These are phyloP conservation scores for Pelvicachromis taeniatus DNA, from an alignment of 2,113 vertebrate genomes.

Conservation along the genomic window DNA sequence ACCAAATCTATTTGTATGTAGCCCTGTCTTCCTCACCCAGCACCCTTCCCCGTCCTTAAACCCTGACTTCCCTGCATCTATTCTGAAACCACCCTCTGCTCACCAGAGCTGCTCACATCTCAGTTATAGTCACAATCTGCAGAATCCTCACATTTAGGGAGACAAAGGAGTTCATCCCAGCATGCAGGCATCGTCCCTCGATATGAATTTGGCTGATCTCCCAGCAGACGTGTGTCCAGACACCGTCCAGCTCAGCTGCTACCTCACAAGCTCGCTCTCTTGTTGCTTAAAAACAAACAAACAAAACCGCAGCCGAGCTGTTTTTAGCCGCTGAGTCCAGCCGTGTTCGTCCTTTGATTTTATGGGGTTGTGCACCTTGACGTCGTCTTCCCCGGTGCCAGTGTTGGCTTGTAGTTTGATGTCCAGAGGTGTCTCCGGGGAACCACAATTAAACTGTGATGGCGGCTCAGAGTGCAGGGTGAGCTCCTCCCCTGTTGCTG, in stretches of 20 bases:
- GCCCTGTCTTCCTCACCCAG: constrained; percentile 30
- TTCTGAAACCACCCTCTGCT: neutral
- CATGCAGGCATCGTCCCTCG: neutral
- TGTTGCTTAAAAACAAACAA: neutral
- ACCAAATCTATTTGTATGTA: constrained; percentile 99
- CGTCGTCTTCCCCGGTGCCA: neutral
- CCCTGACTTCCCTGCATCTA: neutral
- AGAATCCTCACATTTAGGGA: neutral
- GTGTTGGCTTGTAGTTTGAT: neutral
- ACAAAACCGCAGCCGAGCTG: neutral
- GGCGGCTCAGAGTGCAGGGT: neutral
- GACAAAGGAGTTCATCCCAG: neutral
- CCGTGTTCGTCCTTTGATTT: accelerated
- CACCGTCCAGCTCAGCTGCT: neutral
- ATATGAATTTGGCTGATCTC: neutral
- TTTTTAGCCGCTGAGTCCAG: neutral
- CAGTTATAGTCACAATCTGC: neutral
- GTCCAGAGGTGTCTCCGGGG: neutral
- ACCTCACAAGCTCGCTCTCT: accelerated
- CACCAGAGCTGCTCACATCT: neutral
- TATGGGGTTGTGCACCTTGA: neutral
- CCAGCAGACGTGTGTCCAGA: accelerated
- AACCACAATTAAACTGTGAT: neutral
- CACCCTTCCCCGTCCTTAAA: neutral
- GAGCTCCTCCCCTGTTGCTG: neutral